Base-by-base conservation (phyloP, 2,888 invertebrate species). In the Fragum sueziense region DNA sequence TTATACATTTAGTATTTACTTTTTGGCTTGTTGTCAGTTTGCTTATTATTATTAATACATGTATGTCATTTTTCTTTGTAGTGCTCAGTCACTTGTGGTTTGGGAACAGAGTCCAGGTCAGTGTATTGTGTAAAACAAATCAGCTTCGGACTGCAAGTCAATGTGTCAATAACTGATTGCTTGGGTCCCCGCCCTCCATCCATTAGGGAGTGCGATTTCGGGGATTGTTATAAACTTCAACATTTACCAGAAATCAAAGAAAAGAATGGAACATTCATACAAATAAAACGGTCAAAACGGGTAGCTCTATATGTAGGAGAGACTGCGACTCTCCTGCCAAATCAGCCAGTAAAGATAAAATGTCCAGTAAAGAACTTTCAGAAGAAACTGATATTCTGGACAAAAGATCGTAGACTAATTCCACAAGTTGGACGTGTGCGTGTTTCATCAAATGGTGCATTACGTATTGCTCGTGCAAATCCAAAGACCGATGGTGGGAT, bases 11-110 rank as follows among this genome's bases (percentile, higher is more conserved):
- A 6, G 17, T 27, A 61, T 9, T n/a, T 22, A n/a, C n/a, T n/a
- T n/a, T n/a, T n/a, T 62, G 17, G 31, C 47, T n/a, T 54, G n/a
- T 57, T 57, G n/a, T 14, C n/a, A 57, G n/a, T 59, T 57, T 74
- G 68, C 41, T 41, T 11, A 14, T 41, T 41, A 41, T 41, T 41
- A 41, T 41, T n/a, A n/a, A n/a, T n/a, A n/a, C 52, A 52, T 52
- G 7, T 52, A 52, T 52, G 14, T 37, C 7, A 11, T 33, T 61
- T 61, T 20, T 33, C 0, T 31, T 88, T 93, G 41, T 94, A 98
- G 97, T 98, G 98, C 92, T 97, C 98, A 27, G 96, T 96, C 11
- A 96, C 97, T 7, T 98, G 98, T 91, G 98, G 97, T 9, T 81
- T 95, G 91, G 98, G 98, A 0, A 94, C 96, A 27, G 97, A 97